A percentile compares a stretch with the other conserved stretches of the same genome.
Evolutionary conservation across 2,797 vertebrate genomes (phyloP).

Genomic region (Enteromius unitaeniatus): DNA sequence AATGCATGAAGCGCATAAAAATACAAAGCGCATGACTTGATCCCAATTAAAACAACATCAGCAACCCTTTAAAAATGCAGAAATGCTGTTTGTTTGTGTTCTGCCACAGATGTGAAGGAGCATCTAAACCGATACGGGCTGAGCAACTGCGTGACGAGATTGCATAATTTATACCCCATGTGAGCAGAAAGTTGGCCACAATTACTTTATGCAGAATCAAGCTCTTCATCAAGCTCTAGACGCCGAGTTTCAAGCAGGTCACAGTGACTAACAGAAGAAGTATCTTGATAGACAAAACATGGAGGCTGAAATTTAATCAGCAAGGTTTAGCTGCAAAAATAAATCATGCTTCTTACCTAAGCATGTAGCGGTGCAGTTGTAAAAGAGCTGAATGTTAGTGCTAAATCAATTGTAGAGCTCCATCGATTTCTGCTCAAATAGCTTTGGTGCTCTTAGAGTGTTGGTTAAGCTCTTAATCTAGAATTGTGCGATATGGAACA

Average conservation of each 20-base stretch:
- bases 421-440: conserved; percentile 34
- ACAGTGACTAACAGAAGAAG: conserved; percentile 26
- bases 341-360: conserved; percentile 42
- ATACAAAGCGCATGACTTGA: conserved; percentile 26
- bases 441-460: conserved; percentile 22
- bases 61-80: conserved; percentile 22
- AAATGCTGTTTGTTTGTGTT: conserved; percentile 30
- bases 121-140: neutral
- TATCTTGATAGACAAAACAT: conserved; percentile 25
- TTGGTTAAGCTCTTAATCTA: conserved; percentile 41
- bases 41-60: conserved; percentile 33
- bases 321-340: neutral
- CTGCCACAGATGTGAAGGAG: conserved; percentile 3
- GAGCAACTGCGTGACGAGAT: neutral
- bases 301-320: conserved; percentile 33
- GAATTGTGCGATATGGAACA: conserved; percentile 39
- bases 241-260: neutral
- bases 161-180: neutral
- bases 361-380: conserved; percentile 32
- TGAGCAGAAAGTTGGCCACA: conserved; percentile 15
- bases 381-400: conserved; percentile 34
- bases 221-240: conserved; percentile 8
- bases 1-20: neutral
- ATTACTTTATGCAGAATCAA: neutral
- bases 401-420: conserved; percentile 30